These are phyloP conservation scores for Lagorchestes hirsutus DNA, from an alignment of 2,797 vertebrate genomes.

Conservation along the genomic window DNA sequence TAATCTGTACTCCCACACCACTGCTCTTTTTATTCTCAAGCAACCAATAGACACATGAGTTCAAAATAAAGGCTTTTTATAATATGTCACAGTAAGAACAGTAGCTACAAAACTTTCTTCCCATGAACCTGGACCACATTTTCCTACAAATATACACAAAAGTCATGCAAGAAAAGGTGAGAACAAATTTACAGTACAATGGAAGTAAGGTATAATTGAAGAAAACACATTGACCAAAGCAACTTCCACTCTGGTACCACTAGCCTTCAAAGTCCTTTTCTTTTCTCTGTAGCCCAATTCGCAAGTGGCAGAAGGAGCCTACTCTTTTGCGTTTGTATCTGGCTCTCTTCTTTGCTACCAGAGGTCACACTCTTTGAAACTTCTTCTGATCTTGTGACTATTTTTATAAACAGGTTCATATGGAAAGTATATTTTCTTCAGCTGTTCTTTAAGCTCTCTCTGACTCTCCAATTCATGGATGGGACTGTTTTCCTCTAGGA, in stretches of 20 bases:
- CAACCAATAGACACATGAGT: too few species aligned
- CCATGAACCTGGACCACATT: neutral
- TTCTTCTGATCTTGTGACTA: neutral
- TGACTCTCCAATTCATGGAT: neutral
- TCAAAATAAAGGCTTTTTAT: too few species aligned
- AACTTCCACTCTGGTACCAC: neutral
- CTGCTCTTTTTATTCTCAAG: too few species aligned
- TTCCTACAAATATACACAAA: neutral
- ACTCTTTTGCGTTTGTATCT: neutral
- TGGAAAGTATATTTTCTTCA: neutral
- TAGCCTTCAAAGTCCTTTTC: neutral
- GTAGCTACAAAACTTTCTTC: neutral
- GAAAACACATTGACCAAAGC: neutral
- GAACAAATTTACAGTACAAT: neutral
- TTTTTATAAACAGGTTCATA: neutral
- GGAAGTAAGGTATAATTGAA: neutral
- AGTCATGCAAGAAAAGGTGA: neutral
- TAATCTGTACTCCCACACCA: too few species aligned
- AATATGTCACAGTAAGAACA: neutral
- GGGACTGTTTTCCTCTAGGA: neutral
- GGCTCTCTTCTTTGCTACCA: neutral
- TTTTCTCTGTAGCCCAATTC: neutral
- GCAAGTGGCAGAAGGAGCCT: neutral
- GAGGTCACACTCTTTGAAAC: neutral
- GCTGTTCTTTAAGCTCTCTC: neutral